Percentiles rank a stretch among this genome's conserved stretches.
Conservation (phyloP, 2,113 vertebrate species). For the Cranoglanis bouderius region DNA sequence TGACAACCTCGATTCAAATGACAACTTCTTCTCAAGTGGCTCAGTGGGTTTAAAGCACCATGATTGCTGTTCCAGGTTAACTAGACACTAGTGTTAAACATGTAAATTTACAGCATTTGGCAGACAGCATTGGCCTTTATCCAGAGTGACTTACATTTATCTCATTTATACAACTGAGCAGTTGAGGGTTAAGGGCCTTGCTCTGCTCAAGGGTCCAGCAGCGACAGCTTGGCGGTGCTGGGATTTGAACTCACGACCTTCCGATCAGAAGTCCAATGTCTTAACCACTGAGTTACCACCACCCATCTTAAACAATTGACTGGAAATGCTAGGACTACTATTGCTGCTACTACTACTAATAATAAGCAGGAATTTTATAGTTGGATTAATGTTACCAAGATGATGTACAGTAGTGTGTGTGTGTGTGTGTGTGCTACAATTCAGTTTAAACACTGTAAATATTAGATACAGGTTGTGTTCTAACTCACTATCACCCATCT, state of each 20-base stretch:
- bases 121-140: too few relatives aligned
- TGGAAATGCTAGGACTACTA: not conserved
- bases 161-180: too few relatives aligned
- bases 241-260: too few relatives aligned
- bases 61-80: not conserved
- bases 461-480: not conserved
- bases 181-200: too few relatives aligned
- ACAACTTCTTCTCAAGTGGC: not conserved
- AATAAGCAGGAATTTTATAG: not conserved
- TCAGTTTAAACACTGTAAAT: not conserved
- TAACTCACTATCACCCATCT: constrained; percentile 94
- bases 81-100: too few relatives aligned
- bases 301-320: too few relatives aligned
- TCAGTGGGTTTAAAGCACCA: not conserved
- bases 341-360: not conserved
- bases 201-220: too few relatives aligned
- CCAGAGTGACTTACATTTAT: too few relatives aligned
- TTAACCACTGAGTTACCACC: too few relatives aligned
- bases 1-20: not conserved
- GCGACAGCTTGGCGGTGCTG: too few relatives aligned
- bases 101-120: too few relatives aligned
- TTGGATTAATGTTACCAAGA: not conserved
- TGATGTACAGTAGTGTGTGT: not conserved
- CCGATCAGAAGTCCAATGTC: too few relatives aligned
- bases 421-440: not conserved